Evolutionary conservation across 2,888 invertebrate genomes (phyloP), one percentile per base, ranked within the genome.

Genomic region (Pandemis corylana): DNA sequence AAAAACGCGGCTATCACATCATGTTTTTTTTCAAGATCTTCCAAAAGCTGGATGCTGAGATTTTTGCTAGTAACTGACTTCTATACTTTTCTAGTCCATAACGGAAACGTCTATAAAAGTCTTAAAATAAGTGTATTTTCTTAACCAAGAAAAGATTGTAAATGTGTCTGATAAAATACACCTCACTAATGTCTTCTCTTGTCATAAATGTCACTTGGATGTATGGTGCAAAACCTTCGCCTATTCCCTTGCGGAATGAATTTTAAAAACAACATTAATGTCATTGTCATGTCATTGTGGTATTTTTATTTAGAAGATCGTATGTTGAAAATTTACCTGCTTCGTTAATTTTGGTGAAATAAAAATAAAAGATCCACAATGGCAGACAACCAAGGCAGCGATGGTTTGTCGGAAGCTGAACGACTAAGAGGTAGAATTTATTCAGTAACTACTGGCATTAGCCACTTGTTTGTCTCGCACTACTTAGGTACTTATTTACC

Each of bases 351-450:
- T 46, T 10, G 20, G 10, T 46, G 6, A 28, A 51, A 42, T 42
- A 2, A 9, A 28, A 51, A 42, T 42, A 2, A 9, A 69, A 42
- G 7, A n/a, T 42, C 53, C 20, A 77, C 61, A 80, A 92, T 93
- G 93, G 90, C 91, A 72, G 92, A 92, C 56, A 90, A 87, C 79
- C 85, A 85, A 13, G 89, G 86, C 72, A 90, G 85, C 73, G 92
- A 91, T 66, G 85, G 87, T 42, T 78, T 93, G 49, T 89, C 91
- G 10, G 94, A 93, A 81, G 90, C 89, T 51, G 94, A 93, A 76
- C 88, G 90, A 80, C 77, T 92, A 61, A 86, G 90, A 88, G 94
- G 94, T 92, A 82, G 75, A 66, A 10, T 28, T 12, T 70, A 36
- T 36, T 36, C 2, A 36, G 28, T 36, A 36, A 36, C 7, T 13